These are phyloP conservation scores for Cirrhinus mrigala DNA, from an alignment of 2,797 vertebrate genomes.

Conservation along the genomic window DNA sequence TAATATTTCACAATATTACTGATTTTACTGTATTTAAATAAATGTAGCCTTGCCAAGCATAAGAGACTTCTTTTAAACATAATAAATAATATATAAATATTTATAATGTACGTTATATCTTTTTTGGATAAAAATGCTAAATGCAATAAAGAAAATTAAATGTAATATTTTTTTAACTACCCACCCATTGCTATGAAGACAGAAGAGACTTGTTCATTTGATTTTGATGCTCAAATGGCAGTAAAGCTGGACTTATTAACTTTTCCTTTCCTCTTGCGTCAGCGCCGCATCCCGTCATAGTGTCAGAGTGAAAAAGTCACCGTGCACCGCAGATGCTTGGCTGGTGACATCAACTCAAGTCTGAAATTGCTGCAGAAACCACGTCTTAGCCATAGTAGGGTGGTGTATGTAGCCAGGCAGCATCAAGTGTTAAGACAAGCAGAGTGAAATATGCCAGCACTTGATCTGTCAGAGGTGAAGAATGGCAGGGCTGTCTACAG, in stretches of 20 bases:
- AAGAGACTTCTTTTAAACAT: background rate
- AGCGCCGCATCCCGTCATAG: background rate
- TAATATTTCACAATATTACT: background rate
- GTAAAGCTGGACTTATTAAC: slow-evolving; percentile 2
- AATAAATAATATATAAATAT: background rate
- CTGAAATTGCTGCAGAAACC: slow-evolving; percentile 42
- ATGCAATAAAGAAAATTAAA: background rate
- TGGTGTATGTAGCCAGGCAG: slow-evolving; percentile 61
- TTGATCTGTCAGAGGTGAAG: slow-evolving; percentile 71
- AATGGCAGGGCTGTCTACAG: slow-evolving; percentile 60
- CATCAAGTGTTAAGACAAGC: slow-evolving; percentile 66
- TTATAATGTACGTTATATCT: background rate
- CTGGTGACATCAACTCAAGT: slow-evolving; percentile 23
- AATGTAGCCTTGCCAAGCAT: background rate
- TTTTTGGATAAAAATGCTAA: background rate
- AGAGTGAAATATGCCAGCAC: slow-evolving; percentile 67
- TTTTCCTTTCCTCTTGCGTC: background rate
- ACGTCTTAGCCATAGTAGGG: slow-evolving; percentile 55
- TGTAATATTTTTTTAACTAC: background rate
- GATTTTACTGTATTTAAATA: background rate
- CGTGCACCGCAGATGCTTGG: background rate
- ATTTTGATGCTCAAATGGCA: background rate
- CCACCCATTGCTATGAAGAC: background rate
- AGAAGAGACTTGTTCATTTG: background rate
- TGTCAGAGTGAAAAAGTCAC: slow-evolving; percentile 4